Conservation (phyloP, 2,888 invertebrate species). For the Harpagoxenus sublaevis region DNA sequence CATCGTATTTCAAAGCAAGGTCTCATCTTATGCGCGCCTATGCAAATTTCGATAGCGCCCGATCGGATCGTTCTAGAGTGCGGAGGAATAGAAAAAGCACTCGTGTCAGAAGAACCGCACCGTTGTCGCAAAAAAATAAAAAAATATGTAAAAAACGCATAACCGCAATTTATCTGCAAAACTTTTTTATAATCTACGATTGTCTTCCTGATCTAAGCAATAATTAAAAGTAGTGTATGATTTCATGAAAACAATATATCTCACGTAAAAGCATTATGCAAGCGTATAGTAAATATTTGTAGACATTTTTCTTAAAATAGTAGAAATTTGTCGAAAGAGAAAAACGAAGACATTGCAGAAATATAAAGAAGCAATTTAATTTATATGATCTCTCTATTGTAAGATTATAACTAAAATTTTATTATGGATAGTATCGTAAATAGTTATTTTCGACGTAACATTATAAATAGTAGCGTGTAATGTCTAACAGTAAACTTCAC, state of each 20-base stretch:
- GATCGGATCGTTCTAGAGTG: constrained; percentile 1
- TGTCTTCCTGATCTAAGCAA: background rate
- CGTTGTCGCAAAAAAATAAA: background rate
- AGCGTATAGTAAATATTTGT: background rate
- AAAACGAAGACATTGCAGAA: background rate
- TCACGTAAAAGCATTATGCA: background rate
- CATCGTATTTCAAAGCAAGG: constrained; percentile 48
- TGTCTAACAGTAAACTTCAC: background rate
- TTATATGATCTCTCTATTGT: background rate
- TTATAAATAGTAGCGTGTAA: background rate
- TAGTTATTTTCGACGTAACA: background rate
- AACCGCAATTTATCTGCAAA: background rate
- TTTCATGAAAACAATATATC: background rate
- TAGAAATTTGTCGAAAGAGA: background rate
- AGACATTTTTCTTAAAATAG: background rate
- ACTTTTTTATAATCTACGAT: background rate
- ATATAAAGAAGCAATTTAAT: background rate
- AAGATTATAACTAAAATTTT: background rate
- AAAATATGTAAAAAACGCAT: background rate
- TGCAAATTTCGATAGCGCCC: constrained; percentile 50
- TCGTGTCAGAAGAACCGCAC: background rate
- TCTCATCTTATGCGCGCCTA: constrained; percentile 42
- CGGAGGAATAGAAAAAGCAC: constrained; percentile 38
- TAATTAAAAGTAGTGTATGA: background rate
- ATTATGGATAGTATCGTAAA: background rate